Evolutionary conservation across 1,140 invertebrate genomes (phyloP).

Genomic region (Drosophila persimilis): DNA sequence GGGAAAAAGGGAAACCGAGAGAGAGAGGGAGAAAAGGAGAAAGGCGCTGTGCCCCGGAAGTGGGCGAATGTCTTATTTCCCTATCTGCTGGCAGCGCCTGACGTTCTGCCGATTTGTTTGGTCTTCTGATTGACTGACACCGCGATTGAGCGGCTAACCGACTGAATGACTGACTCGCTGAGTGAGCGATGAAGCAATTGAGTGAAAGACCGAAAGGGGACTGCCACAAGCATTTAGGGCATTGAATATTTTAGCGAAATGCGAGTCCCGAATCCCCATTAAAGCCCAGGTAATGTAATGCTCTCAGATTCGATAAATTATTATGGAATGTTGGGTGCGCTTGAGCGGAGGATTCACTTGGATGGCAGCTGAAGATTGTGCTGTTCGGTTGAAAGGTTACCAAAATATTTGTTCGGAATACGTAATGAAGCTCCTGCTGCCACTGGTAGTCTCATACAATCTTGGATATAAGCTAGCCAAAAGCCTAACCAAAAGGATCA

Average conservation of each 20-base stretch:
- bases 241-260: constrained; percentile 34
- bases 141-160: constrained; percentile 46
- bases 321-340: constrained; percentile 4
- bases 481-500: too few species aligned
- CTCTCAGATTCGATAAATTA: constrained; percentile 47
- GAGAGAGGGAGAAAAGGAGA: background rate
- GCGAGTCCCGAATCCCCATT: constrained; percentile 1
- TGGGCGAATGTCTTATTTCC: constrained; percentile 18
- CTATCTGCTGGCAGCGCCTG: constrained; percentile 16
- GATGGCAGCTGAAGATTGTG: background rate
- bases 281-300: constrained; percentile 1
- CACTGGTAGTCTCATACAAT: too few species aligned
- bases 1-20: background rate
- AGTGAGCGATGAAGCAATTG: constrained; percentile 12
- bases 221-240: constrained; percentile 34
- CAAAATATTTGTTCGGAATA: too few species aligned
- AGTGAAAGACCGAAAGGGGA: constrained; percentile 1
- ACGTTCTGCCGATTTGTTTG: constrained; percentile 45
- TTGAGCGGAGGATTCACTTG: background rate
- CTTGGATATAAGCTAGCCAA: too few species aligned
- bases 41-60: constrained; percentile 5
- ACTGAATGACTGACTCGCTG: constrained; percentile 20
- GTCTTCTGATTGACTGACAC: constrained; percentile 44
- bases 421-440: too few species aligned
- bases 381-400: too few species aligned